A percentile compares a stretch with the other conserved stretches of the same genome.
Evolutionary conservation across 2,113 vertebrate genomes (phyloP).

Genomic region (Ariopsis seemanni): DNA sequence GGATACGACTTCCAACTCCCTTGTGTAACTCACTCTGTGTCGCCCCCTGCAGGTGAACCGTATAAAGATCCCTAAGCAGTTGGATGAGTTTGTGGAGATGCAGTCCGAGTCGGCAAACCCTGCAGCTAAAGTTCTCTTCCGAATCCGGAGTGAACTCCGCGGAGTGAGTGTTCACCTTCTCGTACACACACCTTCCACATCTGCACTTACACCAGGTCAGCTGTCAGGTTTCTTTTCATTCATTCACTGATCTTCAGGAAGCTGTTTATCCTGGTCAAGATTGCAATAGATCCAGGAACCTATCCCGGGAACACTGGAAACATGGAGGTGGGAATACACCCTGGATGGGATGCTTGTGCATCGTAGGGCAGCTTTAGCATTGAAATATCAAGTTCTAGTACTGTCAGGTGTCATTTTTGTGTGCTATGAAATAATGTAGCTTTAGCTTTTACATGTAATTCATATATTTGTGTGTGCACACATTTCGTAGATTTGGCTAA

Average conservation of each 20-base stretch:
- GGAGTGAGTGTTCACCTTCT: slow-evolving; percentile 73
- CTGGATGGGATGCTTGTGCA: no score
- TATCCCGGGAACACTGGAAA: not conserved
- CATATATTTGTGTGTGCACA: slow-evolving; percentile 8
- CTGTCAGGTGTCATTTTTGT: not conserved
- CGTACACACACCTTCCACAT: not conserved
- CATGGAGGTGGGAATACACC: not conserved
- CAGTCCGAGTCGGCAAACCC: slow-evolving; percentile 87
- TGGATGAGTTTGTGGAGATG: slow-evolving; percentile 96
- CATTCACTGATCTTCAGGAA: not conserved
- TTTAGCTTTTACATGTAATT: not conserved
- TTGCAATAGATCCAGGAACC: not conserved
- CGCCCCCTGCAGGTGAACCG: slow-evolving; percentile 85
- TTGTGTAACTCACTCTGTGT: not conserved
- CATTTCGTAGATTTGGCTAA: slow-evolving; percentile 85
- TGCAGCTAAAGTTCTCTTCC: slow-evolving; percentile 84
- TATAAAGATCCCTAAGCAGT: slow-evolving; percentile 93
- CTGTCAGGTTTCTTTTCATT: not conserved
- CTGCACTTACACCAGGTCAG: not conserved
- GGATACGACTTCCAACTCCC: not conserved
- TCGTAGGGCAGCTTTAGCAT: not conserved
- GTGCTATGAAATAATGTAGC: not conserved
- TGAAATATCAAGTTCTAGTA: not conserved
- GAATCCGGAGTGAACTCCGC: slow-evolving; percentile 83
- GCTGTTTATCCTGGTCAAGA: not conserved